phyloP scores from a whole-genome alignment of 35 echinoderm and acorn worm genomes.

The Lytechinus pictus region DNA sequence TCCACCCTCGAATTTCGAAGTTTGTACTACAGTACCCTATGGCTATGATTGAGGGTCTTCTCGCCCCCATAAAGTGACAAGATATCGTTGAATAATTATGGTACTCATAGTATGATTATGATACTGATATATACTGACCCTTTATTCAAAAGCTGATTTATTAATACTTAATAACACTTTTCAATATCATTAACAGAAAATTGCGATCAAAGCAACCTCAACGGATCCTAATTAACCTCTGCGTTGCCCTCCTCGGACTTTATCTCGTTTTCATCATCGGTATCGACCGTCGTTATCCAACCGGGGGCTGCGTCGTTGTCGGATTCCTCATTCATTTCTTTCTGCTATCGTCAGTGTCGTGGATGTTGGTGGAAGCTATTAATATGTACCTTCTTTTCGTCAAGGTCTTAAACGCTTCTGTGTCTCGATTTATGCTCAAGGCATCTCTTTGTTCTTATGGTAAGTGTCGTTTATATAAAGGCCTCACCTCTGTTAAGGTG shows the following conservation, averaged over 20 bases:
- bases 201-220: slow-evolving; percentile 31
- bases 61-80: too few species aligned
- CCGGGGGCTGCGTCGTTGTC: slow-evolving; percentile 53
- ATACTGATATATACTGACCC: too few species aligned
- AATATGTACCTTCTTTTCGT: slow-evolving; percentile 93
- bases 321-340: slow-evolving; percentile 84
- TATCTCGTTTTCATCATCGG: slow-evolving; percentile 82
- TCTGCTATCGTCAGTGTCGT: slow-evolving; percentile 73
- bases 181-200: not conserved
- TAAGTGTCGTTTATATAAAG: slow-evolving; percentile 48
- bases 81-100: too few species aligned
- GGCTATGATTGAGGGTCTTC: too few species aligned
- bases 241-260: slow-evolving; percentile 70
- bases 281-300: slow-evolving; percentile 53
- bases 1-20: too few species aligned
- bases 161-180: not conserved
- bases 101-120: too few species aligned
- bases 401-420: slow-evolving; percentile 72
- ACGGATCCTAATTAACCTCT: slow-evolving; percentile 70
- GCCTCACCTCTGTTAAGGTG: too few species aligned
- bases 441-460: slow-evolving; percentile 87
- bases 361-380: slow-evolving; percentile 91
- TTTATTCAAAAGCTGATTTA: too few species aligned
- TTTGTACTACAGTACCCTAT: too few species aligned
- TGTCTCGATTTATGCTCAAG: slow-evolving; percentile 80